Evolutionary conservation across 2,113 vertebrate genomes (phyloP), one percentile per base, ranked within the genome.

Genomic region (Tamias sibiricus): DNA sequence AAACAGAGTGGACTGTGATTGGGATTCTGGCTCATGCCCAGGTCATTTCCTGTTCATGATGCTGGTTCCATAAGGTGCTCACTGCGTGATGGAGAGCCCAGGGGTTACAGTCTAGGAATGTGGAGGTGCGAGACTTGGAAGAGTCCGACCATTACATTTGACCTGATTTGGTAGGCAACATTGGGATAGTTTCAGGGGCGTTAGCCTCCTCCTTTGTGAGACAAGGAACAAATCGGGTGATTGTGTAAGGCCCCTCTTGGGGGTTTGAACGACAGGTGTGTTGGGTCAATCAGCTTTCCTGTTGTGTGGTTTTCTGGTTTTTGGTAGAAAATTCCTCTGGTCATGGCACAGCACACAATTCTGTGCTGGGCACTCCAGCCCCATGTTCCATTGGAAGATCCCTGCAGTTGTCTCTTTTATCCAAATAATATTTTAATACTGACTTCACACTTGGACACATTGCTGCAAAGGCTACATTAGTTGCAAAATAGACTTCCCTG

Each of bases 281-380:
- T 47, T 71, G 49, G 59, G 6, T 2, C 19, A 6, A 24, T 82
- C 72, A 66, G 2, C 30, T 87, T 59, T 90, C 13, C 64, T 52
- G 20, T 13, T 59, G 32, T 76, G 35, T 83, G 47, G 13, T 30
- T 79, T 37, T 74, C 8, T 59, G 28, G 47, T 35, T 47, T 44
- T 44, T 74, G 40, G 52, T 40, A 49, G 62, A 72, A 76, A 81
- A 82, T 26, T 3, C n/a, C 59, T 62, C 14, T 6, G 19, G 44
- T 22, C 16, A 8, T 24, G 37, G 13, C 20, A 22, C 0, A 0
- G 8, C 30, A 35, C 6, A 37, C 17, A n/a, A 22, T n/a, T 14
- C 32, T 6, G 2, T 17, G 30, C 62, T 66, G 17, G 40, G 30
- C 37, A 72, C 20, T 74, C 19, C 81, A 11, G 10, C 47, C 32